Conservation (phyloP, 2,797 vertebrate species). For the Astyanax mexicanus region DNA sequence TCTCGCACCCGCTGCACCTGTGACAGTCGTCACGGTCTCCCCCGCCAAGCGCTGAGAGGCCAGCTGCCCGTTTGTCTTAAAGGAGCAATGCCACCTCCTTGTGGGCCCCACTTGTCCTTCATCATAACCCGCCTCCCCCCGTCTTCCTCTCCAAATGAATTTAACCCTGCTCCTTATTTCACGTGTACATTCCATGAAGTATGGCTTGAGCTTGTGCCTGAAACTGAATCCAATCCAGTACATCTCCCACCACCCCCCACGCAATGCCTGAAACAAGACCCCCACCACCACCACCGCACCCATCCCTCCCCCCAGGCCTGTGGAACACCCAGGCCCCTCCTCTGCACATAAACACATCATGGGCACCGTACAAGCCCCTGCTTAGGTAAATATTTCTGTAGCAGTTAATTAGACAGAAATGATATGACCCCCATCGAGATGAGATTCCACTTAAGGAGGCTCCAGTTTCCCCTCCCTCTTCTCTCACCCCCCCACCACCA, state of each 20-base stretch:
- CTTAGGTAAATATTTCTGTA: constrained; percentile 83
- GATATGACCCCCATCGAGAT: constrained; percentile 70
- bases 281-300: constrained; percentile 22
- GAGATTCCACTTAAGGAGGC: constrained; percentile 61
- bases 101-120: constrained; percentile 52
- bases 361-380: constrained; percentile 66
- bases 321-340: constrained; percentile 32
- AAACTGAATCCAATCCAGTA: constrained; percentile 50
- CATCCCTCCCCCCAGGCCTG: not conserved
- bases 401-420: constrained; percentile 80
- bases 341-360: constrained; percentile 78
- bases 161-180: constrained; percentile 52
- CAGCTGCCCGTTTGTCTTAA: constrained; percentile 74
- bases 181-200: constrained; percentile 48
- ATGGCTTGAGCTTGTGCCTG: constrained; percentile 44
- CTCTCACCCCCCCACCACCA: no score
- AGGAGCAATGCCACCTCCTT: constrained; percentile 60
- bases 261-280: constrained; percentile 55
- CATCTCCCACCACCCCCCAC: constrained; percentile 37
- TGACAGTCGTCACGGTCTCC: constrained; percentile 67
- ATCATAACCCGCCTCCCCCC: constrained; percentile 20
- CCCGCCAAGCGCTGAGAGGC: constrained; percentile 67
- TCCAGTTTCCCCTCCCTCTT: not conserved
- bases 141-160: constrained; percentile 37
- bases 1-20: constrained; percentile 68